phyloP scores from a whole-genome alignment of 2,888 invertebrate genomes.

The Hypercompe scribonia region DNA sequence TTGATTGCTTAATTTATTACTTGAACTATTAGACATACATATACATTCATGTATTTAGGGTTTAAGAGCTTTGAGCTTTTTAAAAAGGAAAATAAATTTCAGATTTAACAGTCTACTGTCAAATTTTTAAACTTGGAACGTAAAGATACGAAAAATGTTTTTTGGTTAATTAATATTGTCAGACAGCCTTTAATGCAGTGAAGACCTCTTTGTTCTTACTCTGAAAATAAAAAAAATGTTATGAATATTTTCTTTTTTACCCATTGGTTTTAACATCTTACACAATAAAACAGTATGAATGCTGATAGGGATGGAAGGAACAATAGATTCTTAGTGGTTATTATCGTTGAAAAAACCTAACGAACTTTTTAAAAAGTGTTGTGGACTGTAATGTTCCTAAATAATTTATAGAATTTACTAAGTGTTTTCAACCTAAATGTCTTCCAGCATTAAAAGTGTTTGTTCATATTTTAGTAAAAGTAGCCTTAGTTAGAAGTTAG shows the following conservation, averaged over 20 bases:
- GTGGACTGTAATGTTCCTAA: background rate
- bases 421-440: background rate
- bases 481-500: no score
- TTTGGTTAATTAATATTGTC: background rate
- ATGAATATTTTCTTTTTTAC: no score
- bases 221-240: background rate
- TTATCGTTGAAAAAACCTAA: background rate
- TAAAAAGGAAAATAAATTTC: background rate
- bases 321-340: background rate
- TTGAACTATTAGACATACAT: background rate
- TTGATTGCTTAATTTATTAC: no score
- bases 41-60: background rate
- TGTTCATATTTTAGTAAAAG: no score
- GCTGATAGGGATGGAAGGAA: background rate
- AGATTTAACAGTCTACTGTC: background rate
- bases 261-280: no score
- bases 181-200: background rate
- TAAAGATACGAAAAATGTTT: no score
- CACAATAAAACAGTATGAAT: background rate
- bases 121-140: no score
- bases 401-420: background rate
- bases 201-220: background rate
- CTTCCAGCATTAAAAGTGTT: background rate
- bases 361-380: background rate
- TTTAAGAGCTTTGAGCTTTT: background rate